phyloP scores from a whole-genome alignment of 2,113 vertebrate genomes.

The Chelonoidis abingdonii region DNA sequence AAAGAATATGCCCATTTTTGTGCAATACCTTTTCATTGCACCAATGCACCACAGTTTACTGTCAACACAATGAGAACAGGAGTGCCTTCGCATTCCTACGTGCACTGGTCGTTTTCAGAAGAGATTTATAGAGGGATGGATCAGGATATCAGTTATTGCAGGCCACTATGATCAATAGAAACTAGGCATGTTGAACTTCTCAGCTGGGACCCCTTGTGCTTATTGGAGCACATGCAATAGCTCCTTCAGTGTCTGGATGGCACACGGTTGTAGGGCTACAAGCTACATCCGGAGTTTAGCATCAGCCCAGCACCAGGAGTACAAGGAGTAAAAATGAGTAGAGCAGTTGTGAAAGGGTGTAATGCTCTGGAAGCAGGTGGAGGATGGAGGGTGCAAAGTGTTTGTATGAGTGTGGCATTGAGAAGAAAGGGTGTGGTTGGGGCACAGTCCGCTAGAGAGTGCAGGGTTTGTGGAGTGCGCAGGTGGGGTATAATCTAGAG shows the following conservation, averaged over 20 bases:
- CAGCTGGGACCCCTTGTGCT: slow-evolving; percentile 22
- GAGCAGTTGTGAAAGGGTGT: too few relatives aligned
- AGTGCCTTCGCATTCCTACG: slow-evolving; percentile 66
- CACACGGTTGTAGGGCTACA: too few relatives aligned
- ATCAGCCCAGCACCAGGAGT: background rate
- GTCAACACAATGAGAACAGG: slow-evolving; percentile 62
- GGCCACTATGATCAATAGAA: slow-evolving; percentile 15
- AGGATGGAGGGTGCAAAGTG: background rate
- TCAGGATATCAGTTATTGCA: slow-evolving; percentile 57
- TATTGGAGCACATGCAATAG: background rate
- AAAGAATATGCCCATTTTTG: background rate
- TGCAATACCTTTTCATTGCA: background rate
- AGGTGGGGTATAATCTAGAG: background rate
- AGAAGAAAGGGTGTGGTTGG: background rate
- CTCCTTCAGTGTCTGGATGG: background rate
- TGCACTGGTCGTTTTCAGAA: slow-evolving; percentile 68
- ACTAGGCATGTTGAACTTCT: background rate
- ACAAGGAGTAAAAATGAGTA: fast-evolving
- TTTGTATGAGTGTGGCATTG: background rate
- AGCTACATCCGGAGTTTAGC: background rate
- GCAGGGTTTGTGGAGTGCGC: background rate
- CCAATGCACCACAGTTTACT: background rate
- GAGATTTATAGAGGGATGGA: slow-evolving; percentile 67
- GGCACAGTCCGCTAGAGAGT: fast-evolving
- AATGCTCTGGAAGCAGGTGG: background rate